Base-by-base conservation (phyloP, 2,113 vertebrate species). In the Ceyx melanurus region DNA sequence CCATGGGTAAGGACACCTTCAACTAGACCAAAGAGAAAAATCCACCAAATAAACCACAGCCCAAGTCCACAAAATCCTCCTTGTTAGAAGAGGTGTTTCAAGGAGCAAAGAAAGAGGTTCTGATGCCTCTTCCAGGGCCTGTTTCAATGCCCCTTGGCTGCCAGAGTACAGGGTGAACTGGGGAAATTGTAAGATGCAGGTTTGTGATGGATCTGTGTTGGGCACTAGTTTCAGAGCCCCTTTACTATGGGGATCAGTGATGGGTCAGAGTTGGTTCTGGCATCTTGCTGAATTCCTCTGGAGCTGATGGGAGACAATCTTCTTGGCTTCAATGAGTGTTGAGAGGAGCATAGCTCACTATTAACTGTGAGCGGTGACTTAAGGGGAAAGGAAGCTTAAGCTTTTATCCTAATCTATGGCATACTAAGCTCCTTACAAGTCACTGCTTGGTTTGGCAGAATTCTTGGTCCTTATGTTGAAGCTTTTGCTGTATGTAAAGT, bases 401-500 rank as follows among this genome's bases (percentile, higher is more conserved):
- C 29, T 6, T 70, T 58, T 82, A 4, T 53, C 26, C 46, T 57
- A 5, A 22, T 15, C 21, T 40, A 13, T 6, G 7, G 40, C 12
- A 2, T 29, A 12, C 21, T 82, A 33, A 45, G 13, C 18, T 83
- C 25, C 15, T 23, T 79, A 31, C 28, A 11, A 42, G 40, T 26
- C 7, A 0, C 50, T 26, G 5, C 20, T 65, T 74, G 46, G 31
- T 22, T 53, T 82, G 72, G 31, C 37, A 73, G 42, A 46, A 17
- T 86, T 26, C 33, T 21, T 0, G 0, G 6, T 31, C 37, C 31
- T 21, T 54, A 0, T 19, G 6, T 20, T 48, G 31, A 64, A 57
- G 57, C 16, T 5, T 26, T 68, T 45, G 23, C 50, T 76, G 26
- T 3, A 1, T 31, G 19, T 60, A 5, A 86, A 78, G 23, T 11